phyloP scores from a whole-genome alignment of 2,113 vertebrate species.

The Connochaetes taurinus region DNA sequence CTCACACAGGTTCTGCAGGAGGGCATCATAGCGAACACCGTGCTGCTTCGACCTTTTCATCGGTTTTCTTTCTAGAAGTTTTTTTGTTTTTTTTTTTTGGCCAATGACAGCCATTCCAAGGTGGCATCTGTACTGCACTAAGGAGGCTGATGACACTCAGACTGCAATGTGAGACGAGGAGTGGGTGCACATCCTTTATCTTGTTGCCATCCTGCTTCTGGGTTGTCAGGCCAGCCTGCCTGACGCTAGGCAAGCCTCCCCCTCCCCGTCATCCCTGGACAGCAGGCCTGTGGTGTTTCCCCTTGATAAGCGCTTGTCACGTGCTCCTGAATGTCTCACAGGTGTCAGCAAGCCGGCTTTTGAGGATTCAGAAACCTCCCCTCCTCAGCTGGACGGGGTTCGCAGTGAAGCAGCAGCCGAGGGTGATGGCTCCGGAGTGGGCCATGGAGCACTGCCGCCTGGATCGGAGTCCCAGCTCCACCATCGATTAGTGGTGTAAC shows the following conservation, averaged over 20 bases:
- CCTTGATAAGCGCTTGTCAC: neutral
- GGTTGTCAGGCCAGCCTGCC: neutral
- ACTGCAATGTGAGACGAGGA: neutral
- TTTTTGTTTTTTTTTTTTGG: neutral
- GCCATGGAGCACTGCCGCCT: neutral
- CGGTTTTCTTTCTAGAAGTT: neutral
- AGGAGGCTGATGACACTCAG: neutral
- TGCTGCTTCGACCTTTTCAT: neutral
- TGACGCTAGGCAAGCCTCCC: neutral
- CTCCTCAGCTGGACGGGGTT: neutral
- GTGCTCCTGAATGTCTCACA: neutral
- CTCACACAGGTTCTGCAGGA: neutral
- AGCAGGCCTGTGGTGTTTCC: neutral
- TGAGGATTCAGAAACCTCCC: neutral
- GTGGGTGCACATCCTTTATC: neutral
- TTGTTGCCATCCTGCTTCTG: neutral
- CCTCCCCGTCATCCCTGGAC: neutral
- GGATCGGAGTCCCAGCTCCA: neutral
- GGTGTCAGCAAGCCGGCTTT: neutral
- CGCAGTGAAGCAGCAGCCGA: neutral
- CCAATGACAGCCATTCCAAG: neutral
- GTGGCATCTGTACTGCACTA: neutral
- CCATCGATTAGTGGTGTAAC: neutral
- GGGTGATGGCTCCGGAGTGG: neutral
- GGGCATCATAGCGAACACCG: neutral